phyloP scores from a whole-genome alignment of 1,140 invertebrate species.

The Brachionus paranguensis region DNA sequence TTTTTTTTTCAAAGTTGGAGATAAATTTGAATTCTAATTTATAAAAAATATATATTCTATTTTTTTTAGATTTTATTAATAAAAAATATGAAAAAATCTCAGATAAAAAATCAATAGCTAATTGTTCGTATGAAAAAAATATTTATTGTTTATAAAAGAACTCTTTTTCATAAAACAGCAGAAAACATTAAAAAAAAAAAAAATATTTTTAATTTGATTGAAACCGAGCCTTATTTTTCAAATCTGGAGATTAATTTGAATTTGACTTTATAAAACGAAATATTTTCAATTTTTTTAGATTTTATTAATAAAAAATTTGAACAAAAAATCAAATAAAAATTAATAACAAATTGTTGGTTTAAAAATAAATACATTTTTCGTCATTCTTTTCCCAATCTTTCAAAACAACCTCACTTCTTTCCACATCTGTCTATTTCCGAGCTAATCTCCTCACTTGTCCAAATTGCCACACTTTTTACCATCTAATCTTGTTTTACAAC shows the following conservation, averaged over 20 bases:
- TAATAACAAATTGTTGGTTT: not conserved
- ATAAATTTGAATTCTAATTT: too few relatives aligned
- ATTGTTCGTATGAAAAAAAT: too few relatives aligned
- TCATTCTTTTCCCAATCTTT: not conserved
- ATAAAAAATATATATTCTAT: too few relatives aligned
- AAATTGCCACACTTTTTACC: not conserved
- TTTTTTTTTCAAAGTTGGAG: too few relatives aligned
- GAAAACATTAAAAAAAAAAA: too few relatives aligned
- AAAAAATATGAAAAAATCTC: too few relatives aligned
- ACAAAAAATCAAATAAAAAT: not conserved
- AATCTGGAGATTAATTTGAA: not conserved
- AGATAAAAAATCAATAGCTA: too few relatives aligned
- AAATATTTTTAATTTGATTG: not conserved
- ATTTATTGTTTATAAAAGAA: too few relatives aligned
- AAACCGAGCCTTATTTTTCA: not conserved
- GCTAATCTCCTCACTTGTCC: not conserved
- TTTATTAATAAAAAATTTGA: not conserved
- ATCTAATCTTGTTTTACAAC: not conserved
- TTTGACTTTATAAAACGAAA: not conserved
- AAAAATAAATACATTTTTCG: not conserved
- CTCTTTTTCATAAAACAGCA: too few relatives aligned
- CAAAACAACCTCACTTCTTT: not conserved
- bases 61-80: too few relatives aligned
- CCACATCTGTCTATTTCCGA: not conserved
- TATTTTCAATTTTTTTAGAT: conserved; percentile 33